Percentiles rank a stretch among this genome's conserved stretches.
These are phyloP conservation scores for Microhierax caerulescens DNA, from an alignment of 2,797 vertebrate species.

Conservation along the genomic window DNA sequence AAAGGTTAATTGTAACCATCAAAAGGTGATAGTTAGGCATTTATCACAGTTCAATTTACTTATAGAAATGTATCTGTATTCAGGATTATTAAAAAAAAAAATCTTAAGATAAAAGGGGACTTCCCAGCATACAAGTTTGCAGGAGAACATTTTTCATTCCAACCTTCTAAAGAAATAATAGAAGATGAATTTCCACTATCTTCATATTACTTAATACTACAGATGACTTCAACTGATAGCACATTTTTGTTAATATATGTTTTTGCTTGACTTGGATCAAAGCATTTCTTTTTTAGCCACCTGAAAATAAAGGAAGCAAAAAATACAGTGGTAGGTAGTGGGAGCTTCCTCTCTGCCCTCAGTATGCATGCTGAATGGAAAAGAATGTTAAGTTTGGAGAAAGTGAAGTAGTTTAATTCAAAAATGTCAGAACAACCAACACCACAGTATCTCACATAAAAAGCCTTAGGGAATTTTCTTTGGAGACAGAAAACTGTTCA, in stretches of 20 bases:
- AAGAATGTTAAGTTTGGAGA: not conserved
- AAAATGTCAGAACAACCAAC: not conserved
- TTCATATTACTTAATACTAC: not conserved
- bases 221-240: not conserved
- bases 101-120: not conserved
- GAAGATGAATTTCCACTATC: not conserved
- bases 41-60: not conserved
- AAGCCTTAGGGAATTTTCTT: not conserved
- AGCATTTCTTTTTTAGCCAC: not conserved
- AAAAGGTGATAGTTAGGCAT: not conserved
- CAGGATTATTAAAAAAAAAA: not conserved
- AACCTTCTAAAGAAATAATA: not conserved
- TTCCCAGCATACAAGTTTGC: not conserved
- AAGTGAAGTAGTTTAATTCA: not conserved
- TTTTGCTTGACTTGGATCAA: not conserved
- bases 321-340: not conserved
- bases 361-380: not conserved
- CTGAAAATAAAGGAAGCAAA: not conserved
- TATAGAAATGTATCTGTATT: not conserved
- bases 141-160: not conserved
- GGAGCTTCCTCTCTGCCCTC: not conserved
- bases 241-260: not conserved
- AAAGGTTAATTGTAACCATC: not conserved
- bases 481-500: not conserved
- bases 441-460: not conserved